Base-by-base conservation (phyloP, 2,113 vertebrate species). In the Marmota monax region DNA sequence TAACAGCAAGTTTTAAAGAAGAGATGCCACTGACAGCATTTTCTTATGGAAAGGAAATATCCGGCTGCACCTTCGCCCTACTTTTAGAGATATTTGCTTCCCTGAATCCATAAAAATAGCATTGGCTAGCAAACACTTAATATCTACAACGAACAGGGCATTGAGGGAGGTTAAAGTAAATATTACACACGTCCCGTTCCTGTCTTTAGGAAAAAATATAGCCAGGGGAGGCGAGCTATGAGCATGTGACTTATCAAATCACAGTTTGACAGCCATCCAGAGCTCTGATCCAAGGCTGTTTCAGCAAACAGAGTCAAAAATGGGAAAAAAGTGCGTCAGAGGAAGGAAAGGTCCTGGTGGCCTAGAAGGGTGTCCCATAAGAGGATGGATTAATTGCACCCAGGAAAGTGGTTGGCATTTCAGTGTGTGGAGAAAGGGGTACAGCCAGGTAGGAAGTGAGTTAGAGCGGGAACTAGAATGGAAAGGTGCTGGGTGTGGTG, bases 1-100 rank as follows among this genome's bases (percentile, higher is more conserved):
- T 96, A 86, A 51, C 86, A 88, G 65, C 95, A 80, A 85, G 73
- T 78, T 63, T 93, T 82, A 80, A 96, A 95, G 76, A 82, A 82
- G 91, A 72, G 79, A 79, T 90, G 56, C 25, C 27, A 70, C 65
- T 4, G 2, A 88, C 48, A 53, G 92, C 92, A 92, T 48, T 86
- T 58, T 85, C 2, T 84, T 86, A 25, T 67, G 77, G 37, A 29
- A 77, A 56, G 87, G 92, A 77, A 72, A 95, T 18, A 90, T 97
- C 27, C 61, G 51, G 70, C 6, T 70, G 80, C 11, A 58, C 48
- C 80, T 98, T 86, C 0, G 0, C 13, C 45, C 34, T 63, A 67
- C 63, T 79, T 96, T 96, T 83, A 79, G 78, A 32, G 56, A 85
- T 79, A 73, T 37, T 34, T 76, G 12, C 73, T 63, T 17, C 10